Evolutionary conservation across 2,113 vertebrate species (phyloP).

Genomic region (Arizona elegans): DNA sequence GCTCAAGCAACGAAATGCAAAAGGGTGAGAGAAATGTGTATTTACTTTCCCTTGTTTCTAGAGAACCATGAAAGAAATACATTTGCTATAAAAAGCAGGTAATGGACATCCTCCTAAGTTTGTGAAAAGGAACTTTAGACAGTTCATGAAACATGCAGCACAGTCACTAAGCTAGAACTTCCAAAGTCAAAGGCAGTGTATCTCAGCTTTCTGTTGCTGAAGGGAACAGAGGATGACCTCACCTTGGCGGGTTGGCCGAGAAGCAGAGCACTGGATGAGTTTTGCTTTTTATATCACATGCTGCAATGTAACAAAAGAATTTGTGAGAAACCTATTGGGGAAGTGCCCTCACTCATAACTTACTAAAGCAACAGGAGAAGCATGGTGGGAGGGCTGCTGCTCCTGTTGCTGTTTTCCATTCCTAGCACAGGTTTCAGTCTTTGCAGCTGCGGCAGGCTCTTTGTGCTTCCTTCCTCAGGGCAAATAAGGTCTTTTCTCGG

Average conservation of each 20-base stretch:
- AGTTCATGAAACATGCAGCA: neutral
- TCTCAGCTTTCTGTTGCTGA: too few relatives aligned
- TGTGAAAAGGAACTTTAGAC: neutral
- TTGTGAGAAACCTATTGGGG: neutral
- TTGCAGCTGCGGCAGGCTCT: neutral
- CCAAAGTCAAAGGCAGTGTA: neutral
- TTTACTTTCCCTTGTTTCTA: neutral
- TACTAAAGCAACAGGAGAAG: neutral
- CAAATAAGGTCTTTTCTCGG: neutral
- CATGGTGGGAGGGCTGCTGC: neutral
- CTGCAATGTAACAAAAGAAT: neutral
- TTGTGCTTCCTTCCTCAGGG: constrained; percentile 10
- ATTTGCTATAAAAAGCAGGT: neutral
- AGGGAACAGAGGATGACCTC: neutral
- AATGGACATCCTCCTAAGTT: neutral
- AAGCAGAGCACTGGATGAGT: neutral
- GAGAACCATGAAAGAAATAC: neutral
- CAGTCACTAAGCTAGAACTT: neutral
- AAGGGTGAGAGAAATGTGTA: neutral
- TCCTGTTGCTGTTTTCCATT: neutral
- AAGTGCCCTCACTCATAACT: neutral
- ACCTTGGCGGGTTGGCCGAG: neutral
- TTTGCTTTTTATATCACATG: neutral
- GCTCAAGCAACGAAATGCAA: neutral
- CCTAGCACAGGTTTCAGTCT: neutral